Evolutionary conservation across 2,113 vertebrate genomes (phyloP).

Genomic region (Zootoca vivipara): DNA sequence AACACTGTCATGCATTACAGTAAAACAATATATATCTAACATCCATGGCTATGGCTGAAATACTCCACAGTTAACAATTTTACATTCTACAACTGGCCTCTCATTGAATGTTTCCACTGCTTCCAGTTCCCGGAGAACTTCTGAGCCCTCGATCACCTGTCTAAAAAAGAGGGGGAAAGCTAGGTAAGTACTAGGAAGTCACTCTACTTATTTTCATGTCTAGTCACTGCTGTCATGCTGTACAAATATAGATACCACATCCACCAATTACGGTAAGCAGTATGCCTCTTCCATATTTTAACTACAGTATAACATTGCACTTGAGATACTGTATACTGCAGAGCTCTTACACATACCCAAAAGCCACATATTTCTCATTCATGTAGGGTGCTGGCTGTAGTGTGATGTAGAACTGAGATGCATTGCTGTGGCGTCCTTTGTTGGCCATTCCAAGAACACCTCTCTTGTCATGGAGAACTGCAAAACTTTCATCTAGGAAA

Average conservation of each 20-base stretch:
- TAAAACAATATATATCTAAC: background rate
- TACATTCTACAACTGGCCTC: conserved; percentile 80
- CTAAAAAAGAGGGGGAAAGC: conserved; percentile 59
- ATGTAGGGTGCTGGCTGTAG: conserved; percentile 84
- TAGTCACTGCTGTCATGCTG: background rate
- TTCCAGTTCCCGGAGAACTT: conserved; percentile 83
- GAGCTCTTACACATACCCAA: conserved; percentile 81
- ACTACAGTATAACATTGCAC: background rate
- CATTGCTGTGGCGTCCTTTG: conserved; percentile 86
- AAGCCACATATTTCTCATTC: conserved; percentile 88
- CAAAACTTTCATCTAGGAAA: conserved; percentile 86
- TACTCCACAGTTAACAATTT: conserved; percentile 79
- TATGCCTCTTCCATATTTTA: background rate
- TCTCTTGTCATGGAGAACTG: conserved; percentile 81
- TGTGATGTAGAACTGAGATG: conserved; percentile 90
- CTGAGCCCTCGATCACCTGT: conserved; percentile 84
- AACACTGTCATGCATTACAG: background rate
- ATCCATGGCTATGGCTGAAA: conserved; percentile 52
- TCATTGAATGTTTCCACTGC: conserved; percentile 78
- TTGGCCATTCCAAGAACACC: conserved; percentile 88
- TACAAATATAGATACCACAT: background rate
- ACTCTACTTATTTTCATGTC: background rate
- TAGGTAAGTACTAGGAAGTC: background rate
- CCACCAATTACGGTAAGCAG: background rate
- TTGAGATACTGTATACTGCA: background rate